Conservation (phyloP, 2,113 vertebrate species). For the Lasiurus borealis region DNA sequence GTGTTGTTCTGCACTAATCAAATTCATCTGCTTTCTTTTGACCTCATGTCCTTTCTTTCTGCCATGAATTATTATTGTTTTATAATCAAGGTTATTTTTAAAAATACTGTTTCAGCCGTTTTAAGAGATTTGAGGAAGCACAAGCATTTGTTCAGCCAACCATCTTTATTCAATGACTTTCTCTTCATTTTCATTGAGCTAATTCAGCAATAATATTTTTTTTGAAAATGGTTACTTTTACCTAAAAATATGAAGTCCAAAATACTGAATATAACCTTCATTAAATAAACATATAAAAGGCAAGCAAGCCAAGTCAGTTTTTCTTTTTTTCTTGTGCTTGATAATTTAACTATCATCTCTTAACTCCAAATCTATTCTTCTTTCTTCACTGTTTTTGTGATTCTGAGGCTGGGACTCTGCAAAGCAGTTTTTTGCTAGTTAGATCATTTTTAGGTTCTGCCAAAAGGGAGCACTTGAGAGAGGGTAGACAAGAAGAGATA, state of each 20-base stretch:
- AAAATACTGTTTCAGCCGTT: neutral
- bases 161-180: neutral
- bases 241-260: neutral
- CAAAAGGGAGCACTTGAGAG: neutral
- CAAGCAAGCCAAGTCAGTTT: neutral
- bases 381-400: neutral
- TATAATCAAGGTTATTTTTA: neutral
- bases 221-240: neutral
- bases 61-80: slow-evolving; percentile 15
- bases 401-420: neutral
- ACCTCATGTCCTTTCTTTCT: neutral
- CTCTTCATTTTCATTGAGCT: neutral
- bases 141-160: neutral
- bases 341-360: neutral
- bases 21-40: neutral
- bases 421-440: neutral
- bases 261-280: neutral
- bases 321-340: neutral
- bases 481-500: neutral
- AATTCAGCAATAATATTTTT: slow-evolving; percentile 15
- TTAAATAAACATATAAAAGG: neutral
- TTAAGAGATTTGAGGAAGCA: neutral
- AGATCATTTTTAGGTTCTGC: neutral
- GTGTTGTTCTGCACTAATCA: neutral
- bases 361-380: neutral